phyloP scores from a whole-genome alignment of 2,888 invertebrate genomes.

The Epiperipatus broadwayi region DNA sequence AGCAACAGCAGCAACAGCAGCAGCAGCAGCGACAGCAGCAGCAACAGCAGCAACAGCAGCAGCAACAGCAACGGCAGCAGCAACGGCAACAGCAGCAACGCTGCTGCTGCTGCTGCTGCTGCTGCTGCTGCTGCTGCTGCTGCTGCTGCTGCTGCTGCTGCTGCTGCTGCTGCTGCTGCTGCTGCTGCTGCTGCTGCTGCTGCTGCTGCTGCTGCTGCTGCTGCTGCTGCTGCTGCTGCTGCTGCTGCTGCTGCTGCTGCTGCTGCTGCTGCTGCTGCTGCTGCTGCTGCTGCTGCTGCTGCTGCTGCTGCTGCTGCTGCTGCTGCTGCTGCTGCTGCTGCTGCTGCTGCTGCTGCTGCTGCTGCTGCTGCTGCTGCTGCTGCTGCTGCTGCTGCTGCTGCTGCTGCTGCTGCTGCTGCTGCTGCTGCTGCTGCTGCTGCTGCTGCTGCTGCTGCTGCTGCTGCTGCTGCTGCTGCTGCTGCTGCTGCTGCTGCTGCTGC shows the following conservation, averaged over 20 bases:
- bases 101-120: slow-evolving; percentile 3
- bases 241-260: slow-evolving; percentile 3
- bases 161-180: slow-evolving; percentile 3
- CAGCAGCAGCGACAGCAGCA: slow-evolving; percentile 8
- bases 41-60: slow-evolving; percentile 8
- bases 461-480: slow-evolving; percentile 3
- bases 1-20: slow-evolving; percentile 8
- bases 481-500: slow-evolving; percentile 3
- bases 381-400: slow-evolving; percentile 3
- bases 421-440: slow-evolving; percentile 3
- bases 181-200: slow-evolving; percentile 3
- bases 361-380: slow-evolving; percentile 3
- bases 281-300: slow-evolving; percentile 3
- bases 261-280: slow-evolving; percentile 3
- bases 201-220: neutral
- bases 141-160: slow-evolving; percentile 3
- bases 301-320: slow-evolving; percentile 3
- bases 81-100: no score
- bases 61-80: no score
- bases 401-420: slow-evolving; percentile 3
- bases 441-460: slow-evolving; percentile 3
- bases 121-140: slow-evolving; percentile 3
- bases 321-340: slow-evolving; percentile 3
- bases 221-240: slow-evolving; percentile 3
- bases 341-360: slow-evolving; percentile 3